phyloP scores from a whole-genome alignment of 2,888 invertebrate species.

The Andricus curvator region DNA sequence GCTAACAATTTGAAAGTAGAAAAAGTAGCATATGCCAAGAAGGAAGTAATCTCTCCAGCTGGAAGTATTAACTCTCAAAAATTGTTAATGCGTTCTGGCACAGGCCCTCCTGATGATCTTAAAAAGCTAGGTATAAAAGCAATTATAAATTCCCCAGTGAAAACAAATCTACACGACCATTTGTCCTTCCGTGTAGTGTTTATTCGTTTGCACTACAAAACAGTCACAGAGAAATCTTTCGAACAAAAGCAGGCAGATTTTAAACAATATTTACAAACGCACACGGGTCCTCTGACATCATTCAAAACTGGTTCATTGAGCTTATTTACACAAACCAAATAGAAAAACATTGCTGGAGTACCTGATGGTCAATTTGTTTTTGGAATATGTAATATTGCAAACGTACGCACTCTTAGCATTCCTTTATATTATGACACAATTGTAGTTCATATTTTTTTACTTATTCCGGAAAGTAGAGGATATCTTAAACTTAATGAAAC shows the following conservation, averaged over 20 bases:
- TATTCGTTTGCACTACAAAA: conserved; percentile 67
- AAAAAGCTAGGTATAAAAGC: conserved; percentile 84
- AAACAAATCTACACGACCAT: conserved; percentile 90
- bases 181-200: conserved; percentile 79
- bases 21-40: conserved; percentile 82
- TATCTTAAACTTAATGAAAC: too few species aligned
- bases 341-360: conserved; percentile 73
- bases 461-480: too few species aligned
- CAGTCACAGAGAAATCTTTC: conserved; percentile 66
- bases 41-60: conserved; percentile 89
- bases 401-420: conserved; percentile 86
- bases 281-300: conserved; percentile 79
- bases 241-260: conserved; percentile 69
- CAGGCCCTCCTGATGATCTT: conserved; percentile 86
- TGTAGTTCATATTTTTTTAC: not conserved
- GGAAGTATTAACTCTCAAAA: conserved; percentile 94
- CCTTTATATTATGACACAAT: conserved; percentile 70
- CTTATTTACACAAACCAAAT: conserved; percentile 83
- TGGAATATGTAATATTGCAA: conserved; percentile 78
- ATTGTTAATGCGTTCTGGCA: conserved; percentile 85
- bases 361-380: conserved; percentile 82
- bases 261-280: conserved; percentile 79
- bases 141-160: conserved; percentile 87
- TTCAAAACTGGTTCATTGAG: conserved; percentile 80
- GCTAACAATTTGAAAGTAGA: conserved; percentile 81